Evolutionary conservation across 2,113 vertebrate genomes (phyloP).

Genomic region (Phaetusa simplex): DNA sequence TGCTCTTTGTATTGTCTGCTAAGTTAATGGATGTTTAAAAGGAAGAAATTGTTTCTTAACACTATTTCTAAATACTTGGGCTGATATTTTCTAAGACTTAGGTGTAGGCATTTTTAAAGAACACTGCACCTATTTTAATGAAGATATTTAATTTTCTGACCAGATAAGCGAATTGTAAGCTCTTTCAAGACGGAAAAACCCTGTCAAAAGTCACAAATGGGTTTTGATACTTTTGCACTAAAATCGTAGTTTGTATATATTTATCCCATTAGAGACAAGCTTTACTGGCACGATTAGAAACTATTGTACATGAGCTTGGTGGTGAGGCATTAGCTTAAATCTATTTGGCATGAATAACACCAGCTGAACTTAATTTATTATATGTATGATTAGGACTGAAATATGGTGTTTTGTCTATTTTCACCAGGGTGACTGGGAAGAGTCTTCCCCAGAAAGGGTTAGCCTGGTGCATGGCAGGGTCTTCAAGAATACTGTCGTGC

Average conservation of each 20-base stretch:
- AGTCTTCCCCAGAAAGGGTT: background rate
- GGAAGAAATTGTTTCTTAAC: background rate
- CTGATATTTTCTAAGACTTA: background rate
- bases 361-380: background rate
- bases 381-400: background rate
- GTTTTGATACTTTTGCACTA: background rate
- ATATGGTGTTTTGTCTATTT: background rate
- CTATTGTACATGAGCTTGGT: background rate
- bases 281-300: background rate
- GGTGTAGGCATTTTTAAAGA: background rate
- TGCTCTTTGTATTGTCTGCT: background rate
- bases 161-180: background rate
- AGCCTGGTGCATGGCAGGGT: background rate
- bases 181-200: background rate
- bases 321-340: background rate
- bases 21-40: background rate
- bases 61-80: background rate
- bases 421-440: background rate
- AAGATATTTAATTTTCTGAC: background rate
- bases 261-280: background rate
- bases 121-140: background rate
- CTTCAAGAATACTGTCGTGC: background rate
- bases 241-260: background rate
- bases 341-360: background rate
- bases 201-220: background rate